These are phyloP conservation scores for Agapostemon virescens DNA, from an alignment of 2,888 invertebrate genomes.

Conservation along the genomic window DNA sequence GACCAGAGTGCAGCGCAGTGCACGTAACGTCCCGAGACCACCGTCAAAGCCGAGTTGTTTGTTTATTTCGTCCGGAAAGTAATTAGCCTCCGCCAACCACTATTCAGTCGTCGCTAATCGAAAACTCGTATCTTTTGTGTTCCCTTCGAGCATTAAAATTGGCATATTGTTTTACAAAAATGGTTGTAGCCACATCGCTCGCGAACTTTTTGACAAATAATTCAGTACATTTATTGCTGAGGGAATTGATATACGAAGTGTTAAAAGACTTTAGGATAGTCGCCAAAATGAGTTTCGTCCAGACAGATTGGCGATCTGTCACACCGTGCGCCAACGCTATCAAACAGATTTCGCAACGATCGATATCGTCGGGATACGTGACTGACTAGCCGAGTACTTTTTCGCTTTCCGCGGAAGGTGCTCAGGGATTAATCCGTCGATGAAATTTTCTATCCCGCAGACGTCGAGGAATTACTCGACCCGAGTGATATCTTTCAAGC, in stretches of 20 bases:
- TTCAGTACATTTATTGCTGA: background rate
- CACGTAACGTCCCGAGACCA: background rate
- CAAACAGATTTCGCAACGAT: conserved; percentile 24
- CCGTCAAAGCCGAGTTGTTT: background rate
- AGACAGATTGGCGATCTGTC: background rate
- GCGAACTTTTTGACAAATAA: no score
- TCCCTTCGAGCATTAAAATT: no score
- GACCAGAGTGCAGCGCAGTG: background rate
- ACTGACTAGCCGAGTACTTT: background rate
- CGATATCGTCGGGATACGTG: conserved; percentile 19
- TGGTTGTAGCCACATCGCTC: no score
- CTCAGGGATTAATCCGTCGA: conserved; percentile 48
- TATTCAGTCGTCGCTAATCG: background rate
- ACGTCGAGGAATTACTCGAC: conserved; percentile 1
- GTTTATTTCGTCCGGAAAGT: background rate
- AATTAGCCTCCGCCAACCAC: background rate
- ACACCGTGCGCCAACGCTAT: background rate
- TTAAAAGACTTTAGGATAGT: background rate
- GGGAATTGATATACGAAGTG: background rate
- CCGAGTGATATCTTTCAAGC: background rate
- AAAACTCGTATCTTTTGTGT: background rate
- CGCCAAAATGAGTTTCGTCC: background rate
- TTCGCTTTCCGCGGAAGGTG: conserved; percentile 16
- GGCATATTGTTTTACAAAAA: no score
- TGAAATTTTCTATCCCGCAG: conserved; percentile 44